Conservation (phyloP, 2,888 invertebrate species). For the Acleris holmiana region DNA sequence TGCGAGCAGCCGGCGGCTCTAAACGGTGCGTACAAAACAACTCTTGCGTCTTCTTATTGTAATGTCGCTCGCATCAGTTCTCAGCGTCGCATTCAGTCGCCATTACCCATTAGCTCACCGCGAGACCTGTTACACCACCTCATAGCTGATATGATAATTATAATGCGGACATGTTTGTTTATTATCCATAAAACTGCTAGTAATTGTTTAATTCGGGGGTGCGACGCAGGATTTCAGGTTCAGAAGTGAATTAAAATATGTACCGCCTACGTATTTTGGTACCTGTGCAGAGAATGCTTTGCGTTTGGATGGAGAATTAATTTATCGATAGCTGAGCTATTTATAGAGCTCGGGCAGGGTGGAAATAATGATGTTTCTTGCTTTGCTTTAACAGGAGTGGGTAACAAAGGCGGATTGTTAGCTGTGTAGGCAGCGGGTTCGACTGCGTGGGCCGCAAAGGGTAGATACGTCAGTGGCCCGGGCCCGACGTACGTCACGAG, state of each 20-base stretch:
- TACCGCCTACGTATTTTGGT: slow-evolving; percentile 21
- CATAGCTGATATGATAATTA: slow-evolving; percentile 55
- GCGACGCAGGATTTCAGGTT: slow-evolving; percentile 8
- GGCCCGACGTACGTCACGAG: slow-evolving; percentile 48
- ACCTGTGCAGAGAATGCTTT: slow-evolving; percentile 4
- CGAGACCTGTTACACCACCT: slow-evolving; percentile 71
- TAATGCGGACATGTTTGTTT: slow-evolving; percentile 62
- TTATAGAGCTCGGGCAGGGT: slow-evolving; percentile 11
- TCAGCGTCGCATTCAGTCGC: slow-evolving; percentile 44
- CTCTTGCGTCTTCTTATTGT: background rate
- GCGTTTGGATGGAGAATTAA: slow-evolving; percentile 8
- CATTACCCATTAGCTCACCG: slow-evolving; percentile 49
- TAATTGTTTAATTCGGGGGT: slow-evolving; percentile 16
- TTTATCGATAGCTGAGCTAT: slow-evolving; percentile 21
- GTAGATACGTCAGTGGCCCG: slow-evolving; percentile 69
- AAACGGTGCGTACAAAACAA: slow-evolving; percentile 70
- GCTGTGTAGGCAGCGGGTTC: slow-evolving; percentile 23
- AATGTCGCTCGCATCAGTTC: slow-evolving; percentile 5
- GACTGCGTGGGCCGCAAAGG: slow-evolving; percentile 72
- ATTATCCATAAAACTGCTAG: slow-evolving; percentile 47
- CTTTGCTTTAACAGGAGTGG: background rate
- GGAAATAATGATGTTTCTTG: background rate
- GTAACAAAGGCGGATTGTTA: slow-evolving; percentile 7
- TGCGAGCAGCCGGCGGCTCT: slow-evolving; percentile 61
- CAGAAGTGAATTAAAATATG: background rate